These are phyloP conservation scores for Halocaridina rubra DNA, from an alignment of 2,888 invertebrate genomes.

Conservation along the genomic window DNA sequence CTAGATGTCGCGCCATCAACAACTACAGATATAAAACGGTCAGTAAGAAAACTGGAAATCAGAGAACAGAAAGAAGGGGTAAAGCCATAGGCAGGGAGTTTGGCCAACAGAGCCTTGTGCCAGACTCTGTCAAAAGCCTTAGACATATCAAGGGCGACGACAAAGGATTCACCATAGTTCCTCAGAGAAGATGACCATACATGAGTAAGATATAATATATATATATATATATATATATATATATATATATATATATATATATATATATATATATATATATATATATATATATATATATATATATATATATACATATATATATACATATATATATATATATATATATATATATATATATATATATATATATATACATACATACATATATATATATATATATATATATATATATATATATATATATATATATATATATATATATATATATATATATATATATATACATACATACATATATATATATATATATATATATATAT, in stretches of 20 bases:
- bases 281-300: conserved; percentile 3
- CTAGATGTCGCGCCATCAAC: no score
- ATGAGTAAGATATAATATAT: not conserved
- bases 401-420: not conserved
- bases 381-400: not conserved
- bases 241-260: not conserved
- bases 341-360: conserved; percentile 4
- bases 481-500: not conserved
- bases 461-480: not conserved
- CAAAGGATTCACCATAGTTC: no score
- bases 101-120: no score
- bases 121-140: no score
- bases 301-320: conserved; percentile 8
- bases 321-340: not conserved
- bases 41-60: no score
- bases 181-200: no score
- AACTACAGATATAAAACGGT: no score
- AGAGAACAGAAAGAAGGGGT: no score
- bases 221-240: not conserved
- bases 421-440: not conserved
- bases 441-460: not conserved
- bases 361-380: conserved; percentile 3
- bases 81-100: no score
- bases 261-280: conserved; percentile 5
- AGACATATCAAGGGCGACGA: no score